Conservation (phyloP, 2,113 vertebrate genomes). For the Vanacampus margaritifer region DNA sequence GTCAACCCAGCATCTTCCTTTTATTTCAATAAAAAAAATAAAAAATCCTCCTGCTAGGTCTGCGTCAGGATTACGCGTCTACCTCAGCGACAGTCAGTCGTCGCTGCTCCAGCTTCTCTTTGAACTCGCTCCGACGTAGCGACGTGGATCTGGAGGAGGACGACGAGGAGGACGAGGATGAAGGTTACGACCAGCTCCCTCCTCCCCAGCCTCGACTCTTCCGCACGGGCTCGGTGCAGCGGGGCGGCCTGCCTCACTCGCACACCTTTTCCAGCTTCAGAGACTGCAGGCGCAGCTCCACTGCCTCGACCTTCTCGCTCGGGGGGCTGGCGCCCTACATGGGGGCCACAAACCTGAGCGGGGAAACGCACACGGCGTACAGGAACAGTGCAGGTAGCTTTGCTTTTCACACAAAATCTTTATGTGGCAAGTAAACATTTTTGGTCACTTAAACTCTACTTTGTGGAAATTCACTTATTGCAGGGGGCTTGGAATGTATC, state of each 20-base stretch:
- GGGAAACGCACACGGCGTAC: slow-evolving; percentile 75
- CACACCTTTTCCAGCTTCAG: slow-evolving; percentile 94
- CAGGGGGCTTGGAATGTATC: too few relatives aligned
- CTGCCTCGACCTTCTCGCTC: slow-evolving; percentile 80
- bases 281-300: slow-evolving; percentile 85
- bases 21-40: not conserved
- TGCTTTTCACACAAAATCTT: not conserved
- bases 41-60: slow-evolving; percentile 70
- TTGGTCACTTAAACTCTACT: not conserved
- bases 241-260: slow-evolving; percentile 85
- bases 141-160: slow-evolving; percentile 85
- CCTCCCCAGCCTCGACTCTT: slow-evolving; percentile 88
- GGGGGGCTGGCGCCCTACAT: slow-evolving; percentile 76
- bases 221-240: slow-evolving; percentile 83
- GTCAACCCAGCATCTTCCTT: not conserved
- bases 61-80: slow-evolving; percentile 94
- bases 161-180: slow-evolving; percentile 81
- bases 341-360: slow-evolving; percentile 75
- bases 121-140: slow-evolving; percentile 77
- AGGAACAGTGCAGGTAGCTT: slow-evolving; percentile 83
- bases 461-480: too few relatives aligned
- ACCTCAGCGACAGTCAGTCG: slow-evolving; percentile 85
- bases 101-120: slow-evolving; percentile 83
- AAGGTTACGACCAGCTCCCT: slow-evolving; percentile 89
- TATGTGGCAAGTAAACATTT: not conserved